Evolutionary conservation across 2,113 vertebrate genomes (phyloP), one percentile per base, ranked within the genome.

Genomic region (Barnardius zonarius): DNA sequence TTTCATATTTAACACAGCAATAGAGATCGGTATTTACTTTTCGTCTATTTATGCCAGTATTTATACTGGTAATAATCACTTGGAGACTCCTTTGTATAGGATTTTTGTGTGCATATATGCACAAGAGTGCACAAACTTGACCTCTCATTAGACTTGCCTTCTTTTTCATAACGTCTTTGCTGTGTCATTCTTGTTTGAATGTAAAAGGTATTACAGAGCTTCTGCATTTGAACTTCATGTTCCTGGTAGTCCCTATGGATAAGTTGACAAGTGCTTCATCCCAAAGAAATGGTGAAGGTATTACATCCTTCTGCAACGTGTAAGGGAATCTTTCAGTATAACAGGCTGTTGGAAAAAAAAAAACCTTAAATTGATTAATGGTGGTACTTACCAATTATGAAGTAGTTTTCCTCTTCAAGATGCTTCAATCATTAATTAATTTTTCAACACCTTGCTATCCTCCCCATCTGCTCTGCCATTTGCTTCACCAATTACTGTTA

Each of bases 401-500:
- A 88, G 51, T 90, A 82, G 37, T 83, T 80, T 84, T 95, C n/a
- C 52, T 88, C 41, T 96, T 95, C 79, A 90, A 74, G 49, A 39
- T 37, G 33, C 57, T 93, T 95, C 62, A 81, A 11, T 82, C n/a
- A 70, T 88, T 92, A 81, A 80, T 67, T 85, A 93, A 82, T 77
- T 94, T 96, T 92, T 91, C 73, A 83, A 51, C 49, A 92, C 23
- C 39, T 79, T 83, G 10, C 49, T 48, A 23, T 63, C 23, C 23
- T 92, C 18, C 14, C 51, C 27, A 61, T 92, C 84, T 90, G 61
- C 24, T 94, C 48, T 37, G 68, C 37, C 37, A 77, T 89, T 86
- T 17, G 2, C 41, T 30, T 20, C 49, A 83, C 48, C 33, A 13
- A 3, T 68, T 79, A 46, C 8, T 70, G 9, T 22, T 72, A 18